These are phyloP conservation scores for Corynorhinus townsendii DNA, from an alignment of 2,113 vertebrate species.

Conservation along the genomic window DNA sequence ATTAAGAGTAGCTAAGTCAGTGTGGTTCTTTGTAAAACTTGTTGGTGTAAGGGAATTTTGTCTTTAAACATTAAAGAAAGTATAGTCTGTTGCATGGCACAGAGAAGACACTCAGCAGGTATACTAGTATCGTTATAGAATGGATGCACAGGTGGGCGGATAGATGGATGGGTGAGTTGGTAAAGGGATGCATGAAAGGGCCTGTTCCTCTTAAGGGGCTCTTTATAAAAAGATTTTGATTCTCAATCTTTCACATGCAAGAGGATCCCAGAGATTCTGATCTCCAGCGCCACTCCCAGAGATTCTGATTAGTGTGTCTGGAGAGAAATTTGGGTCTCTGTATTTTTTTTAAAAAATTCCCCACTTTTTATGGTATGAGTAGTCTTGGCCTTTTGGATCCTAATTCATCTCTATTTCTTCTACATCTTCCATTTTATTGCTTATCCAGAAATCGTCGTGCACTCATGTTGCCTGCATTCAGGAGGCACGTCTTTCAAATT, in stretches of 20 bases:
- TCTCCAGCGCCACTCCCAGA: background rate
- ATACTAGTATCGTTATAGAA: background rate
- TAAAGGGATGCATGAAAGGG: background rate
- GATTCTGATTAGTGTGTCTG: background rate
- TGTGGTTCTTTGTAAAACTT: background rate
- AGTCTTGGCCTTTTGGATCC: background rate
- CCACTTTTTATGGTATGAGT: background rate
- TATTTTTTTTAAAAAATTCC: background rate
- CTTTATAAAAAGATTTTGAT: background rate
- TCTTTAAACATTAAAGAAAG: background rate
- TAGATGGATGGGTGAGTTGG: rapidly evolving
- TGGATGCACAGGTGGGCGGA: no score
- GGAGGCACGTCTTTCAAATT: background rate
- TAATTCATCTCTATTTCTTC: background rate
- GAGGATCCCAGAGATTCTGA: background rate
- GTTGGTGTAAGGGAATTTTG: background rate
- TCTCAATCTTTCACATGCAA: background rate
- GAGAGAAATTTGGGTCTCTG: background rate
- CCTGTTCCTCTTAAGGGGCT: background rate
- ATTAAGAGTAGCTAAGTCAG: background rate
- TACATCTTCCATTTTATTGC: background rate
- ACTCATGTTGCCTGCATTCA: background rate
- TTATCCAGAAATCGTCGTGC: background rate
- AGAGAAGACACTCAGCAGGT: background rate
- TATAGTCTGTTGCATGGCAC: background rate